Percentiles rank a stretch among this genome's conserved stretches.
These are phyloP conservation scores for Apeira syringaria DNA, from an alignment of 2,888 invertebrate genomes.

Conservation along the genomic window DNA sequence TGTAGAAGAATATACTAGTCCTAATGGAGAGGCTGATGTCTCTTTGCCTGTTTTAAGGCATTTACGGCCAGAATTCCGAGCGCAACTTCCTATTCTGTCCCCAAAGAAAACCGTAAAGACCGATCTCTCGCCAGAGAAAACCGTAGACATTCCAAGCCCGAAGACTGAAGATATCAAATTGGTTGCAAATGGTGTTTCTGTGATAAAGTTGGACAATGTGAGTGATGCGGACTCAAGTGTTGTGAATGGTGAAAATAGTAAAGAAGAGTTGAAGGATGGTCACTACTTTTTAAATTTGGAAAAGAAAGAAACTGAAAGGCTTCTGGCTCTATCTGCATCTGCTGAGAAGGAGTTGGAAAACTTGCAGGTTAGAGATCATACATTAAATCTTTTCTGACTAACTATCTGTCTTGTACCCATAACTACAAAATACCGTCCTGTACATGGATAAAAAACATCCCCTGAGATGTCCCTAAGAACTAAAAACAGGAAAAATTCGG, in stretches of 20 bases:
- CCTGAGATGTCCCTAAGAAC: too few species aligned
- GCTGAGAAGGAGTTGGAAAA: constrained; percentile 87
- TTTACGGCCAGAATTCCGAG: constrained; percentile 92
- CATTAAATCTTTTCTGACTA: too few species aligned
- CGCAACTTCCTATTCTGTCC: constrained; percentile 89
- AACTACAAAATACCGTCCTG: too few species aligned
- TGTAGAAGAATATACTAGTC: constrained; percentile 45
- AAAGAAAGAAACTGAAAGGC: constrained; percentile 88
- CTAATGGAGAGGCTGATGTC: constrained; percentile 54
- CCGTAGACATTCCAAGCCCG: constrained; percentile 59
- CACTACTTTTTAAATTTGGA: constrained; percentile 90
- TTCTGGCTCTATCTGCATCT: constrained; percentile 86
- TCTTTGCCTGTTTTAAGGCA: constrained; percentile 91
- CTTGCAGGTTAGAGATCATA: too few species aligned
- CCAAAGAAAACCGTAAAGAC: constrained; percentile 78
- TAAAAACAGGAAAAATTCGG: too few species aligned
- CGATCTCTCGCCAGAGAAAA: constrained; percentile 62
- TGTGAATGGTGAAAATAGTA: constrained; percentile 39
- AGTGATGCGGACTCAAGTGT: constrained; percentile 21
- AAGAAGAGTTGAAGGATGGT: constrained; percentile 85
- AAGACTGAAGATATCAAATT: constrained; percentile 49
- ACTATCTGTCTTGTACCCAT: too few species aligned
- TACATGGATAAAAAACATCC: too few species aligned
- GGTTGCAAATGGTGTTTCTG: constrained; percentile 63
- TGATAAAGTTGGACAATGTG: constrained; percentile 64